Base-by-base conservation (phyloP, 2,113 vertebrate genomes). In the Chaetura pelagica region DNA sequence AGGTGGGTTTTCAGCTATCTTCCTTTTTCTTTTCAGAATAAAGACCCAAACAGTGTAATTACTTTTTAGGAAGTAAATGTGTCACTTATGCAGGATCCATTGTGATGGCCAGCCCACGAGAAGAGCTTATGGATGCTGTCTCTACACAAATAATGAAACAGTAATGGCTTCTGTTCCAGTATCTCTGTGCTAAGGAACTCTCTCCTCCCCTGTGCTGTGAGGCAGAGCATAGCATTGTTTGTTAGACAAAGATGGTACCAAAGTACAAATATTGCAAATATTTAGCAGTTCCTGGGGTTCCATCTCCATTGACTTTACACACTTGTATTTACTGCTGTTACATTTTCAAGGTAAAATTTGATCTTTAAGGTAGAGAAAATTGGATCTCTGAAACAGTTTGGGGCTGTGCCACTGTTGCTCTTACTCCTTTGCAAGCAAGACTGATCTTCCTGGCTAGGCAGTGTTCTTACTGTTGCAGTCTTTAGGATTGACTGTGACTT, bases 1-100 rank as follows among this genome's bases (percentile, higher is more conserved):
- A 97, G 98, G 98, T 98, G 97, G 92, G 98, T 96, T 90, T 94
- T 61, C 54, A 46, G 74, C 67, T 32, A 40, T 84, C 74, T 82
- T 97, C 66, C 44, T 95, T 86, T 63, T 89, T 62, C 40, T 54
- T 76, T 75, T 78, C 27, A 59, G 29, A 76, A 35, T 73, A 80
- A 91, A 69, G 48, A 52, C 16, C 61, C 74, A 38, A 51, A 52
- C 62, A 24, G n/a, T 73, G 10, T 80, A 76, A 83, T 76, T 80
- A 10, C 13, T 58, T 40, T 4, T 54, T 81, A 58, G 64, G 80
- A 52, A 59, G 35, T 84, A 62, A 88, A 48, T 18, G 2, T 61
- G 9, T 89, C 83, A n/a, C 15, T 88, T 83, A 21, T 59, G 13
- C 18, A 93, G 32, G 29, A 12, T 55, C 77, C 3, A 0, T 52